Evolutionary conservation across 2,113 vertebrate genomes (phyloP).

Genomic region (Callipepla californica): DNA sequence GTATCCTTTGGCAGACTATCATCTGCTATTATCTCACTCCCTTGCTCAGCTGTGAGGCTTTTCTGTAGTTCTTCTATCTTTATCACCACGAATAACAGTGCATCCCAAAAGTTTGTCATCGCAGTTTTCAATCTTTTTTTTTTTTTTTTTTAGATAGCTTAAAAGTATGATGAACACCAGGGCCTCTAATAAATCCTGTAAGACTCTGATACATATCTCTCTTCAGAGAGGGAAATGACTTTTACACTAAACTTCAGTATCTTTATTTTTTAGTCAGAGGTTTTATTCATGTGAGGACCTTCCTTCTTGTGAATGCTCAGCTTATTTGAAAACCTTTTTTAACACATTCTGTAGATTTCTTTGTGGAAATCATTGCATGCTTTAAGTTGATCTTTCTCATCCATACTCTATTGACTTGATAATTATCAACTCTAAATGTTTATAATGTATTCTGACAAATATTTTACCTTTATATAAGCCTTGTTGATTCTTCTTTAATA

Average conservation of each 20-base stretch:
- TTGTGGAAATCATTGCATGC: neutral
- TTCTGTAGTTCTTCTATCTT: slow-evolving; percentile 23
- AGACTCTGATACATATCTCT: neutral
- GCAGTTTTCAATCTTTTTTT: neutral
- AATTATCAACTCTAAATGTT: neutral
- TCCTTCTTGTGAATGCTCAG: neutral
- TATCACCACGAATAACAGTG: neutral
- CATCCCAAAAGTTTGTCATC: slow-evolving; percentile 38
- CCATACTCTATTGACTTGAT: neutral
- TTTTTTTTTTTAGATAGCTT: slow-evolving; percentile 17
- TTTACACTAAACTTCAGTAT: neutral
- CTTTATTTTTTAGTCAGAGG: slow-evolving; percentile 1
- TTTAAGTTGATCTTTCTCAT: neutral
- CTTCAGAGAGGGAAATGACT: slow-evolving; percentile 1
- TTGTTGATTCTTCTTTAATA: neutral
- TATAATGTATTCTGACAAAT: neutral
- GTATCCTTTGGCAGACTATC: neutral
- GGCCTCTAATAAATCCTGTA: slow-evolving; percentile 6
- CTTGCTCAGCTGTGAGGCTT: neutral
- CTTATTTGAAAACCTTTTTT: neutral
- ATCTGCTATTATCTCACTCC: slow-evolving; percentile 36
- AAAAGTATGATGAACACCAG: neutral
- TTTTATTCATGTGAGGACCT: neutral
- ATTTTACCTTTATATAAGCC: neutral
- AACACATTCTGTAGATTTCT: neutral